Evolutionary conservation across 2,797 vertebrate genomes (phyloP), one percentile per base, ranked within the genome.

Genomic region (Crenichthys baileyi): DNA sequence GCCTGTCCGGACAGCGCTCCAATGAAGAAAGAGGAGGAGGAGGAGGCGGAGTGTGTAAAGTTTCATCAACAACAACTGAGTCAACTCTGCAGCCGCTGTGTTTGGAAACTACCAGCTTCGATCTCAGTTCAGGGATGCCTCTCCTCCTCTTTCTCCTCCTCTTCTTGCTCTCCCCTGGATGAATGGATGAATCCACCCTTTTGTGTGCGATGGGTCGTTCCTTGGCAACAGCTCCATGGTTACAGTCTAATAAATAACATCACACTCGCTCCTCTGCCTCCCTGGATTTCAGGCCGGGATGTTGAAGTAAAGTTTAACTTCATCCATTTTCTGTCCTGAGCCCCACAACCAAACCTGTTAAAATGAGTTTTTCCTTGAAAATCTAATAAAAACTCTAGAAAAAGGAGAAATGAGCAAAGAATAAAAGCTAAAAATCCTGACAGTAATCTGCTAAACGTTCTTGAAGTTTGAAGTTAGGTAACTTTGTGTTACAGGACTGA

Each of bases 121-220:
- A 79, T 79, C 85, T 88, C 75, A 75, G 84, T 55, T 71, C 70
- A 60, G 90, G 92, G 94, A 95, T 94, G 92, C 90, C 89, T 93
- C 77, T 82, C 86, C 85, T 74, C 79, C 88, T 85, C 85, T 61
- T 92, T 84, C 89, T 79, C 90, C 76, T 75, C 76, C 80, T 80
- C 75, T 73, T 91, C 76, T 71, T 72, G 79, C 90, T 88, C 82
- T 81, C 76, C 74, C 9, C 79, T 86, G 75, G 87, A 88, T 91
- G 87, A 93, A 90, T 96, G 96, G 95, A 95, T 95, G 93, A 95
- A 95, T 96, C 95, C 96, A 95, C 95, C 96, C 96, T 96, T 95
- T 95, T 95, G 96, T 96, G 96, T 87, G 87, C 93, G 96, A 96
- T 95, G 89, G 95, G 84, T 94, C 85, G 90, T 97, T 95, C 95